phyloP scores from a whole-genome alignment of 2,888 invertebrate species.

The Megalurothrips usitatus region DNA sequence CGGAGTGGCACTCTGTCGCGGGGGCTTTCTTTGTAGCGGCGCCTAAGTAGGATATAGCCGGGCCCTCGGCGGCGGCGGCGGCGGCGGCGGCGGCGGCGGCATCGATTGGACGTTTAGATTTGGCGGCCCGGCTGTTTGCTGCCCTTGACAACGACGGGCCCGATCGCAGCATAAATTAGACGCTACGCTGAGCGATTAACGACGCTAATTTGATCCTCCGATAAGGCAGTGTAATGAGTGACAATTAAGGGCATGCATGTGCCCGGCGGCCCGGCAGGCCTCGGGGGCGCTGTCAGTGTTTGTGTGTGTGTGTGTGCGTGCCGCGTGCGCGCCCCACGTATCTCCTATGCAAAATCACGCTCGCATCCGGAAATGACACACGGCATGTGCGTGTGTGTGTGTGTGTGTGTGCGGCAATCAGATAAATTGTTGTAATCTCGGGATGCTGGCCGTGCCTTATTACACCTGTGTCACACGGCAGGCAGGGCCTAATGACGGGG shows the following conservation, averaged over 20 bases:
- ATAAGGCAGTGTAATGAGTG: slow-evolving; percentile 18
- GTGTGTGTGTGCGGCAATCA: not conserved
- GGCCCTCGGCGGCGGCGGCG: too few species aligned
- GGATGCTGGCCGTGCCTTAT: not conserved
- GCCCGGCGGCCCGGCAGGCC: not conserved
- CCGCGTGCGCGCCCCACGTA: not conserved
- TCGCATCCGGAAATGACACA: not conserved
- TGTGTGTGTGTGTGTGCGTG: not conserved
- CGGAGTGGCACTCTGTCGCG: too few species aligned
- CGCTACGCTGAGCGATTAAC: not conserved
- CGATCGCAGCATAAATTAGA: not conserved
- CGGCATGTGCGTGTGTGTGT: not conserved
- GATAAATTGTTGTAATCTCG: slow-evolving; percentile 7
- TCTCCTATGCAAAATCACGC: not conserved
- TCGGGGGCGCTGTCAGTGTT: not conserved
- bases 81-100: too few species aligned
- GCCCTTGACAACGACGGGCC: too few species aligned
- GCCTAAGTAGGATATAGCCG: too few species aligned
- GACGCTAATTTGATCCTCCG: slow-evolving; percentile 15
- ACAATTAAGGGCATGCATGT: not conserved
- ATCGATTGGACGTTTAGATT: too few species aligned
- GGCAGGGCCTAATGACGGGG: too few species aligned
- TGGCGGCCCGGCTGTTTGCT: too few species aligned
- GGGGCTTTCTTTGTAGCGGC: too few species aligned
- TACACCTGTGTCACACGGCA: not conserved